Evolutionary conservation across 2,888 invertebrate species (phyloP), one percentile per base, ranked within the genome.

Genomic region (Thereva unica): DNA sequence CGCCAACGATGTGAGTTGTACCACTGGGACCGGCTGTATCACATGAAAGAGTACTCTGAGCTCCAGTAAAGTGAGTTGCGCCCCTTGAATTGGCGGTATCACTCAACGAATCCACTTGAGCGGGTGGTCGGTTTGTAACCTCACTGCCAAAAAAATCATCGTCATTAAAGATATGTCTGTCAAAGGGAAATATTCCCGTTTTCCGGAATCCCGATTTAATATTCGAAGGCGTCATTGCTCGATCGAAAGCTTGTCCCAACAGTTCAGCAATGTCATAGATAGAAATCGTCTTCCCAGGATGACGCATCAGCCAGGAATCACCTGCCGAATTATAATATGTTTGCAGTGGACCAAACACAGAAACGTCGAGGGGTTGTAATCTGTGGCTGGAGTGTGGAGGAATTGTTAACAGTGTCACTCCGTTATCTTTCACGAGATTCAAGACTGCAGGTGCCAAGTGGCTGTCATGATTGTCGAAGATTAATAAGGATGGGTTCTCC

Each of bases 381-480:
- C 34, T 49, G 10, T 1, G 1, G 1, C 23, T 1, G 1, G 49
- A 2, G 3, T 49, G 49, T 1, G 2, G 49, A 4, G 5, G 49
- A 49, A 49, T 1, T 1, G 49, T 49, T 1, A 49, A 2, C 7
- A 49, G 1, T 1, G 1, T 1, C 1, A 49, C 35, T 2, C 49
- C 49, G 2, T 12, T 1, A 6, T 10, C 8, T 49, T 49, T 49
- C 1, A 34, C 49, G 4, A 4, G 1, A 1, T 49, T 7, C 10
- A 10, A 1, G 2, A 2, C 49, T 4, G 1, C 4, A 1, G 34
- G 5, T 1, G 23, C 1, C 1, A 49, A 1, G 59, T 78, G 76
- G 9, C 72, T 71, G 61, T 77, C 75, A 67, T 76, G 74, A 61
- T 78, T 78, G 68, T 77, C 77, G 47, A 71, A 70, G n/a, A 78